phyloP scores from a whole-genome alignment of 2,888 invertebrate species.

The Odontothrips loti region DNA sequence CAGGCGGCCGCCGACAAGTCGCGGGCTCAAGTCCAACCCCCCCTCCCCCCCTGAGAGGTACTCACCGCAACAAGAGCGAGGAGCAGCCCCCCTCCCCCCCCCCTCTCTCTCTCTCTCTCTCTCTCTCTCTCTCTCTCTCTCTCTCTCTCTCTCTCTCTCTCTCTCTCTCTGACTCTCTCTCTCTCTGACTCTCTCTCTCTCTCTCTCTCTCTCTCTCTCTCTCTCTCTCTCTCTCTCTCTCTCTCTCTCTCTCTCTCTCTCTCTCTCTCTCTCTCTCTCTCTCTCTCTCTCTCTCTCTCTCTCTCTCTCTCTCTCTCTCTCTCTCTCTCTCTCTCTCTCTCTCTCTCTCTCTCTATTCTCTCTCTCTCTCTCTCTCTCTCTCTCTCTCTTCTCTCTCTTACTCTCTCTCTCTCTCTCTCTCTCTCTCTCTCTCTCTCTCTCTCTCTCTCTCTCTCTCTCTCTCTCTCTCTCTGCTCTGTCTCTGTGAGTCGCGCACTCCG shows the following conservation, averaged over 20 bases:
- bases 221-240: not conserved
- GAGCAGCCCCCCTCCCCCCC: no score
- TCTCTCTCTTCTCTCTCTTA: not conserved
- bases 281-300: not conserved
- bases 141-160: no score
- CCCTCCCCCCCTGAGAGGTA: no score
- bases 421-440: no score
- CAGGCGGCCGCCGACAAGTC: not conserved
- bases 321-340: slow-evolving; percentile 18
- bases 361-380: no score
- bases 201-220: not conserved
- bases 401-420: slow-evolving; percentile 9
- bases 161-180: no score
- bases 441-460: no score
- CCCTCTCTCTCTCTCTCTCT: no score
- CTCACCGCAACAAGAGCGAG: not conserved
- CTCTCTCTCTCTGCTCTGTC: not conserved
- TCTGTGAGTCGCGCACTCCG: no score
- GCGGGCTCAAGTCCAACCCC: not conserved
- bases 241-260: not conserved
- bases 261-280: not conserved
- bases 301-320: slow-evolving; percentile 18
- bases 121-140: no score
- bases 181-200: no score
- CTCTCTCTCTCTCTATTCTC: not conserved